Base-by-base conservation (phyloP, 2,888 invertebrate genomes). In the Campopleginae sp. region DNA sequence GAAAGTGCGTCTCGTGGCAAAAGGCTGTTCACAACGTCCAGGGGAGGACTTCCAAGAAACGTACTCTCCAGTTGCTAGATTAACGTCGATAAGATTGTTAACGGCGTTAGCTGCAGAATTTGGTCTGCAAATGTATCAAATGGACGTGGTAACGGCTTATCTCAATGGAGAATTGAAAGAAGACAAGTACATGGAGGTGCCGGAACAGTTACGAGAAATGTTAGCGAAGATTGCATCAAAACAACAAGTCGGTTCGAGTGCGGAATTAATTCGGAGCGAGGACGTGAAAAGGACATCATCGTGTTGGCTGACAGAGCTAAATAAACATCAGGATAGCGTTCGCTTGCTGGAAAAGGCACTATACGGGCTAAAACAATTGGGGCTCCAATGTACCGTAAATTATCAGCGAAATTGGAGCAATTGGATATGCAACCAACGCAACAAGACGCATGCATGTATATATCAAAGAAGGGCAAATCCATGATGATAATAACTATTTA, bases 401-500 rank as follows among this genome's bases (percentile, higher is more conserved):
- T 38, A 38, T 38, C 38, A 7, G 38, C 38, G 7, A 38, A 38
- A 63, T 61, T 61, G 12, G 14, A 61, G 5, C 14, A 61, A 14
- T 27, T 61, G 2, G 27, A 14, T 1, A 12, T 61, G 27, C 12
- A 2, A 27, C 23, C 23, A 61, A 31, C 48, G 38, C 4, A 38
- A 38, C 38, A 38, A 23, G 70, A 70, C 27, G 48, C 48, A 6
- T 48, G 70, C 42, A 8, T 70, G n/a, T 70, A 17, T 17, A 48
- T 8, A 17, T 8, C 2, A 12, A 8, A 48, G 8, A 17, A 48
- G 17, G 17, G 8, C 1, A 88, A 91, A 54, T 90, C 90, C 48
- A 88, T 90, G 27, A 38, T 90, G 8, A 71, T 89, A 14, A 80
- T 79, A 8, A 2, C n/a, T 7, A n/a, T 65, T n/a, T 70, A 70